These are phyloP conservation scores for Aphidius ervi DNA, from an alignment of 1,140 invertebrate genomes.

Conservation along the genomic window DNA sequence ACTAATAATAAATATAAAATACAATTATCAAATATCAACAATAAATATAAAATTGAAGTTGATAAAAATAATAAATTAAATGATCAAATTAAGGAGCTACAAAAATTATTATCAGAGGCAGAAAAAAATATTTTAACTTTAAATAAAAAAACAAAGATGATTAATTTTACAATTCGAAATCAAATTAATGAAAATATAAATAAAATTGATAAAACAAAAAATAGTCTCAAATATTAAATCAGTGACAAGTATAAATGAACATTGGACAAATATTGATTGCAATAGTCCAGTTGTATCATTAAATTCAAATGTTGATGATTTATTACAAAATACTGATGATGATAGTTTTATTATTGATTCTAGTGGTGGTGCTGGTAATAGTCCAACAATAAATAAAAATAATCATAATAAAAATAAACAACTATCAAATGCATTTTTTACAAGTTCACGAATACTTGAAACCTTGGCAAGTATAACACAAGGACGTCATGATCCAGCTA, in stretches of 20 bases:
- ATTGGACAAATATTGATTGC: constrained; percentile 42
- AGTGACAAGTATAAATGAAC: constrained; percentile 34
- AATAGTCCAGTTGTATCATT: constrained; percentile 35
- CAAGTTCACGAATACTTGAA: constrained; percentile 46
- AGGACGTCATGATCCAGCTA: constrained; percentile 18
- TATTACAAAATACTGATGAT: constrained; percentile 37
- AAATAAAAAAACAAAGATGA: too few species aligned
- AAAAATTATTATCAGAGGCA: too few species aligned
- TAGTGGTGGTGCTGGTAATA: too few species aligned
- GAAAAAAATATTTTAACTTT: too few species aligned
- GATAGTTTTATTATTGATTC: background rate
- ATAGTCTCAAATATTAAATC: constrained; percentile 20
- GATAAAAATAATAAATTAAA: too few species aligned
- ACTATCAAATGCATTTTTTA: constrained; percentile 41
- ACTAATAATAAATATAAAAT: too few species aligned
- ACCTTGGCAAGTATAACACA: constrained; percentile 43
- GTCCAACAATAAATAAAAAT: constrained; percentile 10
- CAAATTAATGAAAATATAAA: too few species aligned
- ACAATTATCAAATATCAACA: too few species aligned
- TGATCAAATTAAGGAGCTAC: too few species aligned
- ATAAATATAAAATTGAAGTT: too few species aligned
- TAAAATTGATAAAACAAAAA: too few species aligned
- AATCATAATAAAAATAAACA: constrained; percentile 21
- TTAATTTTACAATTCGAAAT: too few species aligned
- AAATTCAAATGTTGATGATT: constrained; percentile 33